Evolutionary conservation across 2,797 vertebrate genomes (phyloP), one percentile per base, ranked within the genome.

Genomic region (Takifugu ocellatus): DNA sequence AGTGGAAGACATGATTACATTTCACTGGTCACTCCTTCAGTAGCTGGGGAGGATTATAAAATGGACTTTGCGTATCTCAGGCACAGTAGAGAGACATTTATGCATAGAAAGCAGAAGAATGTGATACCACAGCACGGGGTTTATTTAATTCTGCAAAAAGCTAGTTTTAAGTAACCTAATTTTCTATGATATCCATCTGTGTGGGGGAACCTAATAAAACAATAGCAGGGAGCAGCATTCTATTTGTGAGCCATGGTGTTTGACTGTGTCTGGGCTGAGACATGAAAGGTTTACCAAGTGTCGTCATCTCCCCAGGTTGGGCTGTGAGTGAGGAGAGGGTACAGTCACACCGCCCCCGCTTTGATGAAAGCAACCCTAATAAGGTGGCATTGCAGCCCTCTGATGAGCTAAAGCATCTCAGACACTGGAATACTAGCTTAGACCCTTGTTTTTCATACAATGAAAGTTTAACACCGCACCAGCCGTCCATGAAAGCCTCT

Each of bases 401-500:
- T 82, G 65, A 83, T 68, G 63, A 56, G 29, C 68, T 61, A 43
- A 17, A 69, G 60, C 66, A 17, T 70, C 63, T 72, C 16, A 61
- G 47, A 27, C 14, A 27, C 25, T n/a, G 44, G 67, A 56, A 68
- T 65, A 62, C 71, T 56, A 68, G 61, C 75, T 58, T 49, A 6
- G 55, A 61, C 55, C 57, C 26, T 56, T 56, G n/a, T 70, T 33
- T 25, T 16, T 56, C 53, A 36, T 44, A 24, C 61, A 54, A 51
- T 42, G 21, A 59, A 33, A 68, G 57, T 46, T 42, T 67, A 47
- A 29, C 31, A 50, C 12, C 15, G 17, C n/a, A 25, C 16, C 46
- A n/a, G 54, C 24, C 29, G 12, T 11, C 33, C 60, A 52, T 27
- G 25, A 25, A 56, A 63, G 27, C 36, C 36, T 4, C 8, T 33